Evolutionary conservation across 2,113 vertebrate species (phyloP).

Genomic region (Budorcas taxicolor): DNA sequence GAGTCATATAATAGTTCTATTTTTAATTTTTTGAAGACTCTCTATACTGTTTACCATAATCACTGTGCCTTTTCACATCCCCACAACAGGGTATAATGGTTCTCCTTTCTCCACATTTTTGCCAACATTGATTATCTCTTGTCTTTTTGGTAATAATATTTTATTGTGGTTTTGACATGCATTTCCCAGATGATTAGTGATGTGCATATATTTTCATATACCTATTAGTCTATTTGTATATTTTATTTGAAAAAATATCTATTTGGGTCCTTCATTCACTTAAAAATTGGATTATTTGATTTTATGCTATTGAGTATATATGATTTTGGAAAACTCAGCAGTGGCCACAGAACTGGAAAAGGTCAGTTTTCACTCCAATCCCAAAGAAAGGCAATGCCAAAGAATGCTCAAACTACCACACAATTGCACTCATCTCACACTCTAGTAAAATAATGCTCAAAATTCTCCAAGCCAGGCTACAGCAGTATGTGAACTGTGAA

Average conservation of each 20-base stretch:
- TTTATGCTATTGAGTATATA: neutral
- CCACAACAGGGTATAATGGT: neutral
- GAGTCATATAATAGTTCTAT: neutral
- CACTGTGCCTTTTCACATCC: neutral
- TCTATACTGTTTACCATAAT: neutral
- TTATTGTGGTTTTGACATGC: neutral
- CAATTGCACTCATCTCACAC: no score
- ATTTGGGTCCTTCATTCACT: neutral
- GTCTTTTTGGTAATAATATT: neutral
- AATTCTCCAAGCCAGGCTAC: no score
- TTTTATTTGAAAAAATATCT: neutral
- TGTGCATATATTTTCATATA: neutral
- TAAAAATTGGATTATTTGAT: neutral
- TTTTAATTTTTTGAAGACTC: neutral
- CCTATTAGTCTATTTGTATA: neutral
- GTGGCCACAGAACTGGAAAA: no score
- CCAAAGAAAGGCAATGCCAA: no score
- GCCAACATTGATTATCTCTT: neutral
- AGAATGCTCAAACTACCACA: no score
- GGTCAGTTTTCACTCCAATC: no score
- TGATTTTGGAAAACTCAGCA: neutral
- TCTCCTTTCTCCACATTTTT: neutral
- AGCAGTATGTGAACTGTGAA: no score
- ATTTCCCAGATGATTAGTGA: neutral
- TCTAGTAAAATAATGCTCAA: no score